Percentiles rank a stretch among this genome's conserved stretches.
Evolutionary conservation across 2,888 invertebrate species (phyloP).

Genomic region (Heterodera filipjevi): DNA sequence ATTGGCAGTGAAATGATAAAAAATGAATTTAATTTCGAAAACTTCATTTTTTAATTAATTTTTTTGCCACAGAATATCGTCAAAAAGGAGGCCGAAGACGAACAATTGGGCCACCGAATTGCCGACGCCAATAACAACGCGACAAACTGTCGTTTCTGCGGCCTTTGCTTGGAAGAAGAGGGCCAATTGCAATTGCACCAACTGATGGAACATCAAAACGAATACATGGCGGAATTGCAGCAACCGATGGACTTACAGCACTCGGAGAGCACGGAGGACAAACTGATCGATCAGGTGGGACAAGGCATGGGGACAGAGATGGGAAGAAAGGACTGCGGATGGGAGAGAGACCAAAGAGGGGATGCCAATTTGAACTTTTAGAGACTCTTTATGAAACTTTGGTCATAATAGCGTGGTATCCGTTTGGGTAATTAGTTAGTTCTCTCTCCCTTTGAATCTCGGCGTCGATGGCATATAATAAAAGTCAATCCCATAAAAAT

Average conservation of each 20-base stretch:
- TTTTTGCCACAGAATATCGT: not conserved
- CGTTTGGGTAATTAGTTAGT: too few species aligned
- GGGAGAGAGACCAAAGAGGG: too few species aligned
- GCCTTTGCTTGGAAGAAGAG: conserved; percentile 16
- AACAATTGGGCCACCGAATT: not conserved
- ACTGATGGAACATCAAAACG: conserved; percentile 20
- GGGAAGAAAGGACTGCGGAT: too few species aligned
- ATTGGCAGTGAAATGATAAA: too few species aligned
- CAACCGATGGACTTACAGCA: conserved; percentile 1
- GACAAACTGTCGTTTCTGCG: conserved; percentile 19
- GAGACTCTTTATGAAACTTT: too few species aligned
- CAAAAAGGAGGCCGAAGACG: not conserved
- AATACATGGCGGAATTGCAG: conserved; percentile 3
- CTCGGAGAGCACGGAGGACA: conserved; percentile 2
- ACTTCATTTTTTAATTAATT: not conserved
- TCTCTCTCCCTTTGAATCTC: too few species aligned
- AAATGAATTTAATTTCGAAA: not conserved
- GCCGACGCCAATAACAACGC: conserved; percentile 15
- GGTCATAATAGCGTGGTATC: too few species aligned
- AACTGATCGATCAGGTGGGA: conserved; percentile 20
- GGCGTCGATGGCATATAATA: too few species aligned
- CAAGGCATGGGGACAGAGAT: too few species aligned
- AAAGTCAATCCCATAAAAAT: not conserved
- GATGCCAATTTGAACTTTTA: too few species aligned
- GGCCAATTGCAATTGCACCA: conserved; percentile 22